Conservation (phyloP, 1,140 invertebrate species). For the Polypedilum vanderplanki region DNA sequence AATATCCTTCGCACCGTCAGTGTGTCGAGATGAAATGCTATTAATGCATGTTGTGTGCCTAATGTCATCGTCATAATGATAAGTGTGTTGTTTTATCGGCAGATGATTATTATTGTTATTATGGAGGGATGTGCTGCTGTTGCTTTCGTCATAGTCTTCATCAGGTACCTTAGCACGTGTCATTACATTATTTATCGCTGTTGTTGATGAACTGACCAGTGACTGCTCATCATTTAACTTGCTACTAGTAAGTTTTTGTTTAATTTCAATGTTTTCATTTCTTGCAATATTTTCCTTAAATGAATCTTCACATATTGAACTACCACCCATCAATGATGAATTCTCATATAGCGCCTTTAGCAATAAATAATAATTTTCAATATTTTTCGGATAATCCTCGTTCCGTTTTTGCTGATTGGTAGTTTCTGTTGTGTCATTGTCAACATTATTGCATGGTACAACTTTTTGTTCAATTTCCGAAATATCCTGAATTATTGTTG, state of each 20-base stretch:
- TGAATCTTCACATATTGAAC: background rate
- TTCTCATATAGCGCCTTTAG: slow-evolving; percentile 19
- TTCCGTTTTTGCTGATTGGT: background rate
- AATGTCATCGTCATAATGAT: slow-evolving; percentile 18
- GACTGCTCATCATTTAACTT: background rate
- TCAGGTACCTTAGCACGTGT: slow-evolving; percentile 8
- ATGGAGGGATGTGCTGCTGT: background rate
- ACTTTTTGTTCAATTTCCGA: background rate
- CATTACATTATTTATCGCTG: background rate
- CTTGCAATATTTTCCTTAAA: background rate
- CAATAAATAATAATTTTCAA: slow-evolving; percentile 29
- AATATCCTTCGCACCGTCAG: background rate
- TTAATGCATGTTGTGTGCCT: slow-evolving; percentile 23
- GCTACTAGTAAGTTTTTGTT: background rate
- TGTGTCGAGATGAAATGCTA: background rate
- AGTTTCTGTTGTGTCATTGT: background rate
- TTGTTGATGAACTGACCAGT: too few relatives aligned
- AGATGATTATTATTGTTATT: background rate
- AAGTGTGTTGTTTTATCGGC: background rate
- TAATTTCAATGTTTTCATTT: background rate
- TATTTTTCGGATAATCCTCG: background rate
- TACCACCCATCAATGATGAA: background rate
- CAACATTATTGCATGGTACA: background rate
- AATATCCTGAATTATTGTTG: slow-evolving; percentile 1
- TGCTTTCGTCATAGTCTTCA: background rate